Base-by-base conservation (phyloP, 2,888 invertebrate genomes). In the Ennomos fuscantarius region DNA sequence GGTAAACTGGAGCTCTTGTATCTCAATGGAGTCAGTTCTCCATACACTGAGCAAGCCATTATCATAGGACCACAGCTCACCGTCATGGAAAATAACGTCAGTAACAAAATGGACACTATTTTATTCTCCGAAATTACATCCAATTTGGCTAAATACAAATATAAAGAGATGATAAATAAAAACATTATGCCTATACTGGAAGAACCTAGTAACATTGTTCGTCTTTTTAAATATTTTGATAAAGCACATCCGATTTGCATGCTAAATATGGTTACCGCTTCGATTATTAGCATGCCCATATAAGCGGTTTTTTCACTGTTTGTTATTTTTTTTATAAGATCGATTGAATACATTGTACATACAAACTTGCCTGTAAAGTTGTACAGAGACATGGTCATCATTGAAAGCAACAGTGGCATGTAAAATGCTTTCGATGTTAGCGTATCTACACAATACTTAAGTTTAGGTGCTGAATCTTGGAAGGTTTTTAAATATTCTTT, bases 41-140 rank as follows among this genome's bases (percentile, higher is more conserved):
- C 74, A 31, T 69, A 74, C 5, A 79, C 70, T 31, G 75, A 57
- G n/a, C 73, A 66, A 0, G 73, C 64, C 33, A 79, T 49, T 32
- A 74, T 76, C 73, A 79, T 75, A 0, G 79, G 79, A 3, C 79
- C 79, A 55, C 74, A 73, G 41, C 76, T 72, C n/a, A 79, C 67
- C 0, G 70, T 62, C 62, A 81, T 62, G 0, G 76, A 78, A 67
- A 74, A 81, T 8, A 66, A 49, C 12, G 70, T 70, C 1, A 82
- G 34, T 12, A 82, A 56, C 2, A 67, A 32, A 40, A 82, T 66
- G 1, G 80, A 74, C 31, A 75, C 32, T 10, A 67, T 57, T 36
- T 62, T 70, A 52, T 74, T 74, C 55, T 77, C 76, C 3, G 24
- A 37, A 9, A 79, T 57, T 3, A 78, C 33, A 2, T 49, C 46